A percentile compares a stretch with the other conserved stretches of the same genome.
These are phyloP conservation scores for Stenchaetothrips biformis DNA, from an alignment of 2,888 invertebrate species.

Conservation along the genomic window DNA sequence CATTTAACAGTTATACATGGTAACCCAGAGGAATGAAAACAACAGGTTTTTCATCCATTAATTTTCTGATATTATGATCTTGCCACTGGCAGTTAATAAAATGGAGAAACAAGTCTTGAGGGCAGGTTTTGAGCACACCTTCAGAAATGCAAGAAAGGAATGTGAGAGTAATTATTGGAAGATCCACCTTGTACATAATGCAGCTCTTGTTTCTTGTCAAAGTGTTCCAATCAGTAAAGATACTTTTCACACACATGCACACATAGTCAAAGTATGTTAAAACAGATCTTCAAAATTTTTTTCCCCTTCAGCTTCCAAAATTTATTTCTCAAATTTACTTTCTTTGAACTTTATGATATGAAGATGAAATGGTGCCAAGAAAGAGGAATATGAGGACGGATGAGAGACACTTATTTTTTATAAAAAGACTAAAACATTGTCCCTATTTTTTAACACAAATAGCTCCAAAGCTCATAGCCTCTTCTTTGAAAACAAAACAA, in stretches of 20 bases:
- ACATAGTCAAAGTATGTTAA: too few species aligned
- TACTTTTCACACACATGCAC: not conserved
- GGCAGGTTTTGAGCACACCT: not conserved
- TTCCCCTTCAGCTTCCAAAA: too few species aligned
- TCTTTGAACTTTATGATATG: not conserved
- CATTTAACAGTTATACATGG: too few species aligned
- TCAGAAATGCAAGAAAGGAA: slow-evolving; percentile 3
- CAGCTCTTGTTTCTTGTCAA: not conserved
- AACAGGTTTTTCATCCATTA: too few species aligned
- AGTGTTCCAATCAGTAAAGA: not conserved
- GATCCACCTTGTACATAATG: too few species aligned
- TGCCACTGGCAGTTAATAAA: too few species aligned
- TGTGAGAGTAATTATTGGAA: not conserved
- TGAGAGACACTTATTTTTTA: not conserved
- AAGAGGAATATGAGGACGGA: not conserved
- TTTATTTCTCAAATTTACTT: too few species aligned
- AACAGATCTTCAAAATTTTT: too few species aligned
- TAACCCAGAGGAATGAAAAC: too few species aligned
- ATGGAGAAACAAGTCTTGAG: not conserved
- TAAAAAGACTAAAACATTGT: not conserved
- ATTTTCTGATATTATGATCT: too few species aligned
- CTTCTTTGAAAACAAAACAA: too few species aligned
- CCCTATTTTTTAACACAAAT: not conserved
- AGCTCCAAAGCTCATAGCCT: too few species aligned
- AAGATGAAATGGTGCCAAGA: not conserved